phyloP scores from a whole-genome alignment of 2,888 invertebrate species.

The Torymus texanus region DNA sequence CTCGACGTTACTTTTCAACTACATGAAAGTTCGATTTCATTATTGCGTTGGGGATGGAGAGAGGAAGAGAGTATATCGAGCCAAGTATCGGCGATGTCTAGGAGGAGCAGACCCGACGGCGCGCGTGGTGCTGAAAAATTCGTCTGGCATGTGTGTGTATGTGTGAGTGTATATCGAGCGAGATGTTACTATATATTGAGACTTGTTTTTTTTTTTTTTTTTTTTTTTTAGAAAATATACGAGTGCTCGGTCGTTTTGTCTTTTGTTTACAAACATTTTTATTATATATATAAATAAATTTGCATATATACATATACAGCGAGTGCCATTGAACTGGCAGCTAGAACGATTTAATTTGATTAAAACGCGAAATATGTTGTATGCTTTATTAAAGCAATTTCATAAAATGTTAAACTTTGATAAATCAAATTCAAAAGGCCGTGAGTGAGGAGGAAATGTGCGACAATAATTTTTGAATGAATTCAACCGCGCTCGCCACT shows the following conservation, averaged over 20 bases:
- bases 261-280: background rate
- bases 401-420: background rate
- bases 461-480: no score
- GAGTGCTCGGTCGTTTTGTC: background rate
- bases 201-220: background rate
- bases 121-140: background rate
- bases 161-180: no score
- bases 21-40: constrained; percentile 53
- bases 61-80: background rate
- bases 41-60: constrained; percentile 24
- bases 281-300: no score
- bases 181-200: background rate
- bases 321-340: no score
- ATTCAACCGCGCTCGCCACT: no score
- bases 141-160: no score
- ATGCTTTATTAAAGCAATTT: background rate
- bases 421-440: background rate
- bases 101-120: background rate
- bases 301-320: no score
- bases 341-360: no score
- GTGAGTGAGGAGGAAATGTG: background rate
- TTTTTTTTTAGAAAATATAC: constrained; percentile 1
- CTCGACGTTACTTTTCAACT: constrained; percentile 44
- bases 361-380: no score
- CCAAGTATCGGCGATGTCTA: constrained; percentile 19